Base-by-base conservation (phyloP, 1,140 invertebrate genomes). In the Cydia splendana region DNA sequence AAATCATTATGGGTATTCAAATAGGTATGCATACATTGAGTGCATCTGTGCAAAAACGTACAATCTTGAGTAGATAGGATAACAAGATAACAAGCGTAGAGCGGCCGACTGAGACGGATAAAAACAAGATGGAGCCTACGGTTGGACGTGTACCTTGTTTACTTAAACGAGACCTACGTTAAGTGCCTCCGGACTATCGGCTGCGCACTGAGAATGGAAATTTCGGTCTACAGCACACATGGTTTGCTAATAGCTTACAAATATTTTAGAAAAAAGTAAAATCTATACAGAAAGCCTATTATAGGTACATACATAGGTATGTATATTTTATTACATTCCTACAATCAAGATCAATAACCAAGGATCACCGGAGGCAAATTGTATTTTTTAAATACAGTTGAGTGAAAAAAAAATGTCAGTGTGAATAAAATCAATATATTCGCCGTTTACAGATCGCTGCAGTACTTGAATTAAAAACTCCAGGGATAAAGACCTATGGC, bases 1-100 rank as follows among this genome's bases (percentile, higher is more conserved):
- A 53, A 69, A 69, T 76, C 51, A 69, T 76, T 76, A 76, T 53
- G 65, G 45, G n/a, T 73, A 48, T 77, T 77, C 67, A 84, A 79
- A 85, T 84, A 85, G 83, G 84, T 86, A 85, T 89, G 85, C 84
- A 87, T 88, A 88, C 82, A 90, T 88, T 85, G 87, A 86, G 85
- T 86, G 83, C 85, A 89, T 88, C 81, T 84, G 87, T 81, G 85
- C 87, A 91, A 93, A 91, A 90, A 93, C 88, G 88, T 85, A 90
- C 85, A 91, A 92, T 93, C 91, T 90, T 81, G 78, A 78, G 81
- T 81, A 89, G 91, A 93, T 93, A 92, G 89, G 88, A 93, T 92
- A 93, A 93, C 89, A 91, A 91, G 90, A 93, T 93, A 93, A 93
- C 88, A 85, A 93, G 86, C 88, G 86, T 87, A 86, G 84, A 91